A percentile compares a stretch with the other conserved stretches of the same genome.
Evolutionary conservation across 2,113 vertebrate species (phyloP).

Genomic region (Xiphias gladius): DNA sequence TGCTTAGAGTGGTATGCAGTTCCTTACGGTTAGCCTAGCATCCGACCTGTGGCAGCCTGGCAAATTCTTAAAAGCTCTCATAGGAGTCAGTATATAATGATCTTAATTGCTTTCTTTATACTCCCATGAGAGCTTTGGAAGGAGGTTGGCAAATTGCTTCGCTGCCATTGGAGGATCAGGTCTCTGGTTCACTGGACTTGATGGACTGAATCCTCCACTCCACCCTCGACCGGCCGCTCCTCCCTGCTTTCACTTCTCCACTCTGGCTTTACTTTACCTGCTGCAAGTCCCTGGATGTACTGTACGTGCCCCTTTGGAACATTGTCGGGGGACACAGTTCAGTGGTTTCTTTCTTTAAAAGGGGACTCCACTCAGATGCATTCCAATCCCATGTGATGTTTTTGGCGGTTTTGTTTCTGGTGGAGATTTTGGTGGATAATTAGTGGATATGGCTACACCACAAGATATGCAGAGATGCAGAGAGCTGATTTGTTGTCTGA

Average conservation of each 20-base stretch:
- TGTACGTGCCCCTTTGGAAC: conserved; percentile 43
- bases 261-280: conserved; percentile 53
- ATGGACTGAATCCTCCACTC: conserved; percentile 49
- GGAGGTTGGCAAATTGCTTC: conserved; percentile 42
- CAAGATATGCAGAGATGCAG: conserved; percentile 12
- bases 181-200: conserved; percentile 34
- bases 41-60: conserved; percentile 49
- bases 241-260: conserved; percentile 57
- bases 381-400: conserved; percentile 59
- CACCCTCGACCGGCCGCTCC: conserved; percentile 26
- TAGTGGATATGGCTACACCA: not conserved
- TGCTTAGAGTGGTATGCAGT: conserved; percentile 33
- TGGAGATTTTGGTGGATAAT: conserved; percentile 28
- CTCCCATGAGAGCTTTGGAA: conserved; percentile 35
- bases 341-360: conserved; percentile 66
- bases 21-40: conserved; percentile 34
- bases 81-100: conserved; percentile 37
- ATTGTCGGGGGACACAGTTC: conserved; percentile 15
- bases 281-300: conserved; percentile 49
- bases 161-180: conserved; percentile 42
- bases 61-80: conserved; percentile 44
- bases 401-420: conserved; percentile 35
- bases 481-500: conserved; percentile 13
- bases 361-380: conserved; percentile 53
- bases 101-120: conserved; percentile 62